Percentiles rank a stretch among this genome's conserved stretches.
Conservation (phyloP, 2,797 vertebrate genomes). For the Anas flavirostris region DNA sequence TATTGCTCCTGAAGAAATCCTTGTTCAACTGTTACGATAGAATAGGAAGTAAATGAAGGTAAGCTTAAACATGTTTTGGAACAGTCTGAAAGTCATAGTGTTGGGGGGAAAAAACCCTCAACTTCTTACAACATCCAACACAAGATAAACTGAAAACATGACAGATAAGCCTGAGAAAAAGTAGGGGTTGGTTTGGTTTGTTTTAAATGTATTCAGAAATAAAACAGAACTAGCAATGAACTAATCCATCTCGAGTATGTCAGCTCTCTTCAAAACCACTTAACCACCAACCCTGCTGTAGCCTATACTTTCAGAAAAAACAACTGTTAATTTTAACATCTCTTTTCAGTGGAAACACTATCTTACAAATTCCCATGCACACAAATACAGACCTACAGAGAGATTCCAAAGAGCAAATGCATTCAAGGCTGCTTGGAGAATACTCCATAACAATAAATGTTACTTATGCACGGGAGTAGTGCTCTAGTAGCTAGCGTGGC, state of each 20-base stretch:
- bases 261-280: not conserved
- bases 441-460: accelerated
- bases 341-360: not conserved
- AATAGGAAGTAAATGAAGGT: slow-evolving; percentile 77
- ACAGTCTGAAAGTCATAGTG: slow-evolving; percentile 63
- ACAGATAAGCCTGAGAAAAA: not conserved
- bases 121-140: not conserved
- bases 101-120: slow-evolving; percentile 35
- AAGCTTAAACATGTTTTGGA: slow-evolving; percentile 75
- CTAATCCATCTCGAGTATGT: not conserved
- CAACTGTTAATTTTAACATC: not conserved
- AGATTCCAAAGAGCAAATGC: not conserved
- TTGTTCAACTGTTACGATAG: slow-evolving; percentile 72
- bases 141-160: not conserved
- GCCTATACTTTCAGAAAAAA: not conserved
- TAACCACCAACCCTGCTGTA: not conserved
- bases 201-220: not conserved
- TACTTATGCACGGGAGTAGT: not conserved
- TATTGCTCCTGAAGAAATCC: slow-evolving; percentile 76
- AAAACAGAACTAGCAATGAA: not conserved
- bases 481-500: not conserved
- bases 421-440: not conserved
- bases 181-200: not conserved
- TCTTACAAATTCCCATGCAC: not conserved
- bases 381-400: not conserved